Evolutionary conservation across 2,113 vertebrate genomes (phyloP).

Genomic region (Lamprologus callipterus): DNA sequence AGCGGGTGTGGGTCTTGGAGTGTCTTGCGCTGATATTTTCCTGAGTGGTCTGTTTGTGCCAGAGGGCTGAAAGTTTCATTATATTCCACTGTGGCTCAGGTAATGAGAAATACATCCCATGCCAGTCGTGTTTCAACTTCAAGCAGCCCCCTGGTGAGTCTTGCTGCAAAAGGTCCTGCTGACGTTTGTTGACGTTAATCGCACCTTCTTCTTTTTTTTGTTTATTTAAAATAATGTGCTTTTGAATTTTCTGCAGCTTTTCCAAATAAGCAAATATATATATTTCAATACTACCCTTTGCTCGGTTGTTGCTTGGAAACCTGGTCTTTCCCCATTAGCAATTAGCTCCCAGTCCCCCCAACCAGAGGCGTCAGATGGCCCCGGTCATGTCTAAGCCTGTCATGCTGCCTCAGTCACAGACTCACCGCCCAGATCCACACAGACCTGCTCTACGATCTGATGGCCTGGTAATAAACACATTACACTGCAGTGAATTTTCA

Average conservation of each 20-base stretch:
- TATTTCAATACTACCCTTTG: not conserved
- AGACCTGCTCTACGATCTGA: constrained; percentile 81
- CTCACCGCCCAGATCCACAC: constrained; percentile 63
- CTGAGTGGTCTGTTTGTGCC: not conserved
- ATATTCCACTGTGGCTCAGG: constrained; percentile 68
- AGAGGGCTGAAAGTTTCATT: not conserved
- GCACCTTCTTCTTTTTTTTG: not conserved
- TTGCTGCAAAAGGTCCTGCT: not conserved
- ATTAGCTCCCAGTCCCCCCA: constrained; percentile 89
- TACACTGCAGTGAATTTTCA: not conserved
- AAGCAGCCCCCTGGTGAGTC: constrained; percentile 78
- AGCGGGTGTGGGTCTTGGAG: not conserved
- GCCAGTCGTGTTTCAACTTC: constrained; percentile 70
- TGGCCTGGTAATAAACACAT: constrained; percentile 79
- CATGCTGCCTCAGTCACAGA: constrained; percentile 88
- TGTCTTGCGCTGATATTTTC: not conserved
- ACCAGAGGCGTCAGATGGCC: constrained; percentile 78
- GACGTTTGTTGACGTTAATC: not conserved
- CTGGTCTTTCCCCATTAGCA: constrained; percentile 68
- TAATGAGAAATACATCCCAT: constrained; percentile 79
- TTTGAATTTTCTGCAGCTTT: not conserved
- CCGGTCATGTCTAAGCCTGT: constrained; percentile 90
- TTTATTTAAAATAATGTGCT: not conserved
- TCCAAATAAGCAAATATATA: not conserved
- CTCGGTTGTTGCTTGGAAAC: not conserved